Evolutionary conservation across 2,888 invertebrate species (phyloP), one percentile per base, ranked within the genome.

Genomic region (Monochamus alternatus): DNA sequence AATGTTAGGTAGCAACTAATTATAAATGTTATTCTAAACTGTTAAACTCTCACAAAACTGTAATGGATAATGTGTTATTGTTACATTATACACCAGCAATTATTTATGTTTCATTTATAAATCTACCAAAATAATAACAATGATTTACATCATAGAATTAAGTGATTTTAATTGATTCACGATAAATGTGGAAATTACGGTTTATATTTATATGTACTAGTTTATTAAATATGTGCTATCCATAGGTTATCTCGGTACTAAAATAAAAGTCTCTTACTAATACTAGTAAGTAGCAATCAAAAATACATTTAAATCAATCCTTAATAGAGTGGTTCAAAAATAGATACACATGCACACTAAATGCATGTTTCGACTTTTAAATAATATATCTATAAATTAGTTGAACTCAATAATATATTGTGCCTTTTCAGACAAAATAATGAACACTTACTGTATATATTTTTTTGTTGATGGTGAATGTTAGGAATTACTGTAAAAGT

Each of bases 1-100:
- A 47, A 4, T 64, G 64, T 64, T 64, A 64, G 64, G 47, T 47
- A 64, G 47, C 31, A 47, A 64, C 64, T 64, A 64, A 64, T 64
- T 64, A 30, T 64, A 64, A 64, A 64, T 64, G 47, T 64, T 64
- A 47, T 64, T 64, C 47, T 64, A 64, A 64, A 47, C 64, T 64
- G 64, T 14, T 14, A 63, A 22, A n/a, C 62, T 38, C 22, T 47
- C 47, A 47, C 64, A 64, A 64, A 47, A 64, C 12, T 64, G 47
- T 64, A 64, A 44, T 64, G 14, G 47, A 47, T 64, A 64, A 64
- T 47, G 47, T 64, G 64, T 64, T 64, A 64, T 64, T 64, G 30
- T 64, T 64, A 47, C 64, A 47, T 64, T 64, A 64, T 47, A 64
- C 30, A 31, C 32, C 10, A 10, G 64, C 44, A 64, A 64, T 64